Base-by-base conservation (phyloP, 2,113 vertebrate species). In the Catharus bicknelli region DNA sequence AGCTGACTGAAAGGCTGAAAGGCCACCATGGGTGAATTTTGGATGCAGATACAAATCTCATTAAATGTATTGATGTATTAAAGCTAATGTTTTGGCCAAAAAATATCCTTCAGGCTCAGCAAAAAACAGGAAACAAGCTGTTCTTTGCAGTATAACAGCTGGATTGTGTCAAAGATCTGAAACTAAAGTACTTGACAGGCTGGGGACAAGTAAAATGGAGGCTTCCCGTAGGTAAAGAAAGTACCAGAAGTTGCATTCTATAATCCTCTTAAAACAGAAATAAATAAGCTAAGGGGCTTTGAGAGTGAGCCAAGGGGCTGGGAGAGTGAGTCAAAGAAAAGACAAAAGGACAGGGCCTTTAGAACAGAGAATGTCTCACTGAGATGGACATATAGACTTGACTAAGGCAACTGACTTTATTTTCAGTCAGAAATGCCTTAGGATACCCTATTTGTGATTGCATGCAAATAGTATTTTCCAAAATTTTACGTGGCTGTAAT, bases 41-140 rank as follows among this genome's bases (percentile, higher is more conserved):
- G 82, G 78, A 94, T 85, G 75, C 78, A 95, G 87, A 76, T 82
- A 85, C 80, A 95, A 96, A 95, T 95, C 74, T 93, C 84, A 95
- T 94, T 94, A 95, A 87, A 95, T 26, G 20, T 94, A 96, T 68
- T 93, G 84, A 95, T 94, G 87, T 76, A 87, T 91, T 85, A 91
- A 94, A 94, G 50, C 17, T 87, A 95, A 95, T 83, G 62, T 92
- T 95, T 92, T 79, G 42, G 66, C 73, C 42, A 94, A 84, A 93
- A 93, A 86, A 82, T 59, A 76, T 90, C 70, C 54, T 85, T 76
- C 58, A 93, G 67, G 38, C 78, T 93, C 91, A 96, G 78, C 54
- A 87, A 88, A 95, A 48, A 95, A 83, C 17, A 82, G 51, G 40
- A 94, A 95, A 79, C 66, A 90, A 87, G 58, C 82, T 91, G 78